phyloP scores from a whole-genome alignment of 1,140 invertebrate genomes.

The Nasonia longicornis region DNA sequence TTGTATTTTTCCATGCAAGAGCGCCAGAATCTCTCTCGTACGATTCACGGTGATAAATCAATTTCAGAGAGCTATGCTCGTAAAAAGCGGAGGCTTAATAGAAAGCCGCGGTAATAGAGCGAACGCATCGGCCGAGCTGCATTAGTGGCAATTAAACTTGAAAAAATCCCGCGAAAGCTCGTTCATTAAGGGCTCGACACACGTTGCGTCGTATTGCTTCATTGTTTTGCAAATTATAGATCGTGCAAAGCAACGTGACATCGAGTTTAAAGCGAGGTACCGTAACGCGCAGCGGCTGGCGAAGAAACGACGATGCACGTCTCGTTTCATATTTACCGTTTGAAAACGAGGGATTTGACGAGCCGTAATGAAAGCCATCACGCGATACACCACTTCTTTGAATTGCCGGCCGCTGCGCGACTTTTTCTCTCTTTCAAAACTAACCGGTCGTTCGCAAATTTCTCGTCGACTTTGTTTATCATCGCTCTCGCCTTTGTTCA shows the following conservation, averaged over 20 bases:
- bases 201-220: slow-evolving; percentile 31
- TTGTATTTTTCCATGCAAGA: neutral
- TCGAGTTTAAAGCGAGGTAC: slow-evolving; percentile 4
- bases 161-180: slow-evolving; percentile 18
- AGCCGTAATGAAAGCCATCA: slow-evolving; percentile 25
- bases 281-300: slow-evolving; percentile 16
- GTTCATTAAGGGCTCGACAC: slow-evolving; percentile 19
- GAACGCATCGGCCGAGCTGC: neutral
- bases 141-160: slow-evolving; percentile 27
- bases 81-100: neutral
- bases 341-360: slow-evolving; percentile 17
- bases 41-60: slow-evolving; percentile 19
- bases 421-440: too few relatives aligned
- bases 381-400: slow-evolving; percentile 8
- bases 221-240: slow-evolving; percentile 44
- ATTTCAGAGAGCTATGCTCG: neutral
- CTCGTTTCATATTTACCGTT: slow-evolving; percentile 20
- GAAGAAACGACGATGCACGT: neutral
- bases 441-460: too few relatives aligned
- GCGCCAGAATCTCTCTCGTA: neutral
- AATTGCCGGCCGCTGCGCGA: neutral
- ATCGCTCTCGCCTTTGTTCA: neutral
- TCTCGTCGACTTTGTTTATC: neutral
- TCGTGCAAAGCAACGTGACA: slow-evolving; percentile 17
- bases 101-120: neutral